These are phyloP conservation scores for Drosophila saltans DNA, from an alignment of 1,140 invertebrate genomes.

Conservation along the genomic window DNA sequence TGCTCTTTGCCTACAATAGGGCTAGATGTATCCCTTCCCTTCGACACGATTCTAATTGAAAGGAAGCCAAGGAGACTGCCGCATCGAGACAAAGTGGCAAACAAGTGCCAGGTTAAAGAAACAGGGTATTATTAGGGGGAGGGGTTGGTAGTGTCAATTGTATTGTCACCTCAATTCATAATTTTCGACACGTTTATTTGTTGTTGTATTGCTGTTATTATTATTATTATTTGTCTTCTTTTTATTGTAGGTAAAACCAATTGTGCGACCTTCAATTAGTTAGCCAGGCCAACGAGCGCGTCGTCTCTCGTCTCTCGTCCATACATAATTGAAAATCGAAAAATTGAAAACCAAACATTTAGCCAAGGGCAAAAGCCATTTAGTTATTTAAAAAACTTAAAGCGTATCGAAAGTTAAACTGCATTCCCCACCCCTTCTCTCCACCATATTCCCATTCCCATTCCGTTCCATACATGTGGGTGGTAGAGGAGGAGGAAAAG, in stretches of 20 bases:
- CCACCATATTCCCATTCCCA: no score
- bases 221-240: neutral
- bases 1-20: neutral
- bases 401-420: conserved; percentile 6
- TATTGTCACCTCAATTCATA: conserved; percentile 2
- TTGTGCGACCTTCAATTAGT: conserved; percentile 8
- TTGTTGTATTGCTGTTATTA: neutral
- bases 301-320: neutral
- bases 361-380: conserved; percentile 5
- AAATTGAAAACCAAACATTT: conserved; percentile 9
- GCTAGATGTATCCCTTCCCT: neutral
- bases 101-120: neutral
- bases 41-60: conserved; percentile 3
- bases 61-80: conserved; percentile 4
- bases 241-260: conserved; percentile 5
- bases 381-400: conserved; percentile 12
- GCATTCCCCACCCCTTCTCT: neutral
- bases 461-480: neutral
- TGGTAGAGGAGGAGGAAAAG: neutral
- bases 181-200: neutral
- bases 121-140: no score
- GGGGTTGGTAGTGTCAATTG: neutral
- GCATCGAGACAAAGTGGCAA: neutral
- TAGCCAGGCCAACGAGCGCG: neutral
- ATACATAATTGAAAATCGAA: conserved; percentile 11